Percentiles rank a stretch among this genome's conserved stretches.
Conservation (phyloP, 2,797 vertebrate genomes). For the Coregonus ussuriensis region DNA sequence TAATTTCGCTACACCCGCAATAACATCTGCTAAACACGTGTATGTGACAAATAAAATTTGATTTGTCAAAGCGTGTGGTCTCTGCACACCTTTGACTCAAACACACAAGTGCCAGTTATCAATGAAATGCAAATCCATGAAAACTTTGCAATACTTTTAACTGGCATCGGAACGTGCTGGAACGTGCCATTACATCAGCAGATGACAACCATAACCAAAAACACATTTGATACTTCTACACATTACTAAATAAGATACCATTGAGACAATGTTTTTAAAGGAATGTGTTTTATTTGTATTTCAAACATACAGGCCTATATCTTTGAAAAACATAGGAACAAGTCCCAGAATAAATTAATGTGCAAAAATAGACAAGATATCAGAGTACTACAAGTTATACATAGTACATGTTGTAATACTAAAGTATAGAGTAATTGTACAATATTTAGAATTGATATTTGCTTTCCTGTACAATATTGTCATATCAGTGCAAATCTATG, state of each 20-base stretch:
- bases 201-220: not conserved
- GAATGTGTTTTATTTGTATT: not conserved
- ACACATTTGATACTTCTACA: not conserved
- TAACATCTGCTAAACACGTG: no score
- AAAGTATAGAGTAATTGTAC: slow-evolving; percentile 10
- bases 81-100: not conserved
- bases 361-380: slow-evolving; percentile 64
- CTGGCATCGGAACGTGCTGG: not conserved
- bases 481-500: slow-evolving; percentile 15
- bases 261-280: not conserved
- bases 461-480: not conserved
- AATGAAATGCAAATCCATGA: not conserved
- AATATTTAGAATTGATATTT: slow-evolving; percentile 54
- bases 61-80: no score
- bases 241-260: not conserved
- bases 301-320: not conserved
- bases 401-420: slow-evolving; percentile 28
- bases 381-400: slow-evolving; percentile 14
- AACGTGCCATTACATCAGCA: not conserved
- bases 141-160: not conserved
- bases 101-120: not conserved
- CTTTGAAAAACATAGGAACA: slow-evolving; percentile 49
- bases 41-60: no score
- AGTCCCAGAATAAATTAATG: slow-evolving; percentile 72
- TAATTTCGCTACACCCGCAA: no score